Evolutionary conservation across 2,888 invertebrate species (phyloP).

Genomic region (Ennomos erosarius): DNA sequence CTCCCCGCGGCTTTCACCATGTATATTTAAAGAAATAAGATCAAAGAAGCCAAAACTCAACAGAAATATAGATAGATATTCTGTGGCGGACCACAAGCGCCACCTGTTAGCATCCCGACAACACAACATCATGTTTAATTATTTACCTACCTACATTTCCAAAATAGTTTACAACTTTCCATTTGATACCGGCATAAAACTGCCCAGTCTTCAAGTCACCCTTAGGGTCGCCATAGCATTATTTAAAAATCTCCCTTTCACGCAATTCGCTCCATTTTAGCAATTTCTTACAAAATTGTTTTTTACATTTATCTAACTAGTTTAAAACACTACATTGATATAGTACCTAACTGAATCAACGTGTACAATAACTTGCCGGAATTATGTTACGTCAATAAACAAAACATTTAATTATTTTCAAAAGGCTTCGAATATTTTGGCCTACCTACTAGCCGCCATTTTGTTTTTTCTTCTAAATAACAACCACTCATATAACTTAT

Average conservation of each 20-base stretch:
- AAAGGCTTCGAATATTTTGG: too few species aligned
- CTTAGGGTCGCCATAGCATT: constrained; percentile 17
- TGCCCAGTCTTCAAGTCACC: constrained; percentile 26
- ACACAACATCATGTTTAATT: background rate
- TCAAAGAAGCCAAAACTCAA: too few species aligned
- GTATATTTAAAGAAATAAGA: too few species aligned
- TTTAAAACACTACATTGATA: constrained; percentile 1
- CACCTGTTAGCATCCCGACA: constrained; percentile 1
- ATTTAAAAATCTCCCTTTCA: background rate
- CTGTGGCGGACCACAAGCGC: background rate
- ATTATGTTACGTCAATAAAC: background rate
- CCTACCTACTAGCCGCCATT: too few species aligned
- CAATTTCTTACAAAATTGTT: background rate
- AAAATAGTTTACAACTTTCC: constrained; percentile 12
- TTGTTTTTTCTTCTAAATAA: too few species aligned
- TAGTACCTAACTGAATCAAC: constrained; percentile 2
- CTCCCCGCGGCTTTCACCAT: too few species aligned
- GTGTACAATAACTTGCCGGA: background rate
- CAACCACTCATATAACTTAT: too few species aligned
- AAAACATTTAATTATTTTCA: background rate
- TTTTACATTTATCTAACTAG: background rate
- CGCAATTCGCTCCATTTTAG: background rate
- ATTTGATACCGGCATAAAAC: constrained; percentile 10
- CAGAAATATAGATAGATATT: background rate
- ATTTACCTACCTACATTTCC: constrained; percentile 8